Percentiles rank a stretch among this genome's conserved stretches.
Conservation (phyloP, 2,797 vertebrate species). For the Trichosurus vulpecula region DNA sequence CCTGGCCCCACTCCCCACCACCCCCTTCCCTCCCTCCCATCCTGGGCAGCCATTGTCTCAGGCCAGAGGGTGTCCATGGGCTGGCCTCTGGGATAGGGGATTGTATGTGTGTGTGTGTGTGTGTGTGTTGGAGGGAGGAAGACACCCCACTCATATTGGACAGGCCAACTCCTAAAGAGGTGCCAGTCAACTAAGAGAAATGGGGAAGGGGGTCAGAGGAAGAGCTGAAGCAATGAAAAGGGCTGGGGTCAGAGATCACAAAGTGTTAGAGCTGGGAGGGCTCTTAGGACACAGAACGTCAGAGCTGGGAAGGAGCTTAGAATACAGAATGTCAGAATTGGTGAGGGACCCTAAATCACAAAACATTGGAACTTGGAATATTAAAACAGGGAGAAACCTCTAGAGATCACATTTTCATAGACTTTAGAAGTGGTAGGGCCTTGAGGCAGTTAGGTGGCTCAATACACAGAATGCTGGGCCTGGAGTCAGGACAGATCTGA, state of each 20-base stretch:
- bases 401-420: background rate
- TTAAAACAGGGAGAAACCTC: background rate
- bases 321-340: background rate
- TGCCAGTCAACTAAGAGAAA: background rate
- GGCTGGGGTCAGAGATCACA: background rate
- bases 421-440: background rate
- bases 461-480: background rate
- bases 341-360: background rate
- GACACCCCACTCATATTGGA: background rate
- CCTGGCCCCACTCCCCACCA: conserved; percentile 32
- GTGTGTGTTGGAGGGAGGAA: background rate
- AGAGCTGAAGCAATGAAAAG: rapidly evolving
- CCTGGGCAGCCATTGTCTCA: conserved; percentile 71
- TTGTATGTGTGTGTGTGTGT: background rate
- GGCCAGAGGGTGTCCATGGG: conserved; percentile 42
- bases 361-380: background rate
- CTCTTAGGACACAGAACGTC: background rate
- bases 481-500: background rate
- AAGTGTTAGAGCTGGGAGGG: background rate
- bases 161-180: background rate
- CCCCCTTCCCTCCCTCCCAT: background rate
- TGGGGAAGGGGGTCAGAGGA: background rate
- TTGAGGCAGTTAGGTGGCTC: background rate
- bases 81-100: conserved; percentile 48
- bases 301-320: no score